Percentiles rank a stretch among this genome's conserved stretches.
Conservation (phyloP, 2,113 vertebrate species). For the Scomber colias region DNA sequence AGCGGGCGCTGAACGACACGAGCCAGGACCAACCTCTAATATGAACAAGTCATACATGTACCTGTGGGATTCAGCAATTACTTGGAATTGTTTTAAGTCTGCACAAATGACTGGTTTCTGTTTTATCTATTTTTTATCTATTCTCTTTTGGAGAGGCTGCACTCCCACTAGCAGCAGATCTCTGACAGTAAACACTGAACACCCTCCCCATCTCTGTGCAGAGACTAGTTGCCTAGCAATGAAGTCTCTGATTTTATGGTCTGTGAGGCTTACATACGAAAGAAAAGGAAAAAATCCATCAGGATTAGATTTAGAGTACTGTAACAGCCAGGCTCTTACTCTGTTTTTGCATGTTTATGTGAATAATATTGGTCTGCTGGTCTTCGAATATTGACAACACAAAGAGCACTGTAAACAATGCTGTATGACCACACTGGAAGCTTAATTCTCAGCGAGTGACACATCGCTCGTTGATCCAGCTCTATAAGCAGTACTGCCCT, state of each 20-base stretch:
- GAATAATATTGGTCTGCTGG: conserved; percentile 36
- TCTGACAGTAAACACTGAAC: conserved; percentile 75
- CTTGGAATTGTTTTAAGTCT: conserved; percentile 60
- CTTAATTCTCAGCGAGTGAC: conserved; percentile 41
- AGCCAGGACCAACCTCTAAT: conserved; percentile 44
- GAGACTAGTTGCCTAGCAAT: conserved; percentile 89
- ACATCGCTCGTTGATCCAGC: conserved; percentile 47
- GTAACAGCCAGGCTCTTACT: conserved; percentile 56
- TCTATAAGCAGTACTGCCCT: conserved; percentile 33
- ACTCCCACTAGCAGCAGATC: conserved; percentile 76
- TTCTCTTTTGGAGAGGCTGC: conserved; percentile 73
- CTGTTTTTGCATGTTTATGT: conserved; percentile 51
- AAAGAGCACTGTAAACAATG: conserved; percentile 44
- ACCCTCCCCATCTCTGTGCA: conserved; percentile 75
- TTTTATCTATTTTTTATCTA: conserved; percentile 66
- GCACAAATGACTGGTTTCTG: conserved; percentile 58
- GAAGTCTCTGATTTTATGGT: conserved; percentile 85
- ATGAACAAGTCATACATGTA: conserved; percentile 50
- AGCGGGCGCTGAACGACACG: conserved; percentile 7
- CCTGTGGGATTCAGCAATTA: conserved; percentile 55
- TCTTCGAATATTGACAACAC: conserved; percentile 48
- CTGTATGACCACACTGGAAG: conserved; percentile 18
- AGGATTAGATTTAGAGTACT: conserved; percentile 75
- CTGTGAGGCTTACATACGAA: conserved; percentile 78
- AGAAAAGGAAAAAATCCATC: conserved; percentile 69